Percentiles rank a stretch among this genome's conserved stretches.
Conservation (phyloP, 2,113 vertebrate species). For the Aegithalos caudatus region DNA sequence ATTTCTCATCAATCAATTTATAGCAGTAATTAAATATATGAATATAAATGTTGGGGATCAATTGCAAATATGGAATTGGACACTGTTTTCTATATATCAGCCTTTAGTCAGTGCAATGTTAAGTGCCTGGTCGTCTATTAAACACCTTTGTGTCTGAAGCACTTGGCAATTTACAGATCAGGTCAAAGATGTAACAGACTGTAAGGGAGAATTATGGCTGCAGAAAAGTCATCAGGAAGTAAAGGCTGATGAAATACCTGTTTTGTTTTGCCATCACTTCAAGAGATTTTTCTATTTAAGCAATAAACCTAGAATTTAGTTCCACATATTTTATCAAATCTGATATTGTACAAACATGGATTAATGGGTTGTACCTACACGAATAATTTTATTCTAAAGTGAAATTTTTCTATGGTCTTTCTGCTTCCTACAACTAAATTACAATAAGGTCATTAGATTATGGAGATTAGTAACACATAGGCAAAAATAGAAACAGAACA, state of each 20-base stretch:
- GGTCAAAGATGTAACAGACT: background rate
- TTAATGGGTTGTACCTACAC: background rate
- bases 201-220: background rate
- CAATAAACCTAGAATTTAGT: background rate
- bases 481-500: background rate
- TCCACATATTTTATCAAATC: background rate
- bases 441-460: background rate
- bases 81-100: background rate
- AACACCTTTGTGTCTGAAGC: background rate
- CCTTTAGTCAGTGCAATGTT: background rate
- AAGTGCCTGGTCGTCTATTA: background rate
- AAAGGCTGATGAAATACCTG: background rate
- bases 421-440: background rate
- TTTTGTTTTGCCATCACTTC: background rate
- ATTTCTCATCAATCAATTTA: background rate
- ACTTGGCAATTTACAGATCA: background rate
- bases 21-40: background rate
- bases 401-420: conserved; percentile 6
- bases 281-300: background rate
- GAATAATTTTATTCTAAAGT: conserved; percentile 14
- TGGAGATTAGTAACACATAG: background rate
- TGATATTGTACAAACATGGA: background rate
- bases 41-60: background rate
- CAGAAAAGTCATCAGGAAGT: background rate
- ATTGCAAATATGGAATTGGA: background rate